A percentile compares a stretch with the other conserved stretches of the same genome.
Conservation (phyloP, 2,113 vertebrate genomes). For the Oryzias celebensis region DNA sequence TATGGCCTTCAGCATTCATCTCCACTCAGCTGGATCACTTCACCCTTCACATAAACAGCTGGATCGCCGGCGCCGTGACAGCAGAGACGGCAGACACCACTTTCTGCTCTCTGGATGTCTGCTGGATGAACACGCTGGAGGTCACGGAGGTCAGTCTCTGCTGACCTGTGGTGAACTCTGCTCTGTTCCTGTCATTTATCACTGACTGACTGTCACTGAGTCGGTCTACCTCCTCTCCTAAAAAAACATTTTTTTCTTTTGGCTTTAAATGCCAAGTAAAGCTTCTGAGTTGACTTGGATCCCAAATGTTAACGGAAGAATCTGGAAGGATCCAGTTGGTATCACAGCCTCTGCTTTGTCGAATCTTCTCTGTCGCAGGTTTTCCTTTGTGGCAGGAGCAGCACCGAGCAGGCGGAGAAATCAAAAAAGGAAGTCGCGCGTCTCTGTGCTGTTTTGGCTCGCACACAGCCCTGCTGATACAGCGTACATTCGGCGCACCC, state of each 20-base stretch:
- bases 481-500: constrained; percentile 58
- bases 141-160: background rate
- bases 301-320: background rate
- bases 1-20: no score
- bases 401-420: constrained; percentile 9
- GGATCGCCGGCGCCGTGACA: background rate
- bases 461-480: constrained; percentile 35
- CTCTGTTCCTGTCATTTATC: constrained; percentile 28
- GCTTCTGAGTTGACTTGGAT: constrained; percentile 30
- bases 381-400: constrained; percentile 8
- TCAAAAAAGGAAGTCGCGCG: constrained; percentile 20
- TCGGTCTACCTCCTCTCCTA: background rate
- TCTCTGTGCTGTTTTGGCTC: constrained; percentile 33
- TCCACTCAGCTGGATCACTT: constrained; percentile 4
- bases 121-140: background rate
- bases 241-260: constrained; percentile 18
- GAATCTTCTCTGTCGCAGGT: constrained; percentile 1
- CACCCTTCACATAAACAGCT: background rate
- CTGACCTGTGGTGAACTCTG: constrained; percentile 9
- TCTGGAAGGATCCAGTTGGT: background rate
- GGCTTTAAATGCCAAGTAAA: constrained; percentile 1
- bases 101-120: constrained; percentile 8
- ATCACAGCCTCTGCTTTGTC: background rate
- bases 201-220: constrained; percentile 10
- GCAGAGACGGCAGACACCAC: background rate